Evolutionary conservation across 2,888 invertebrate species (phyloP).

Genomic region (Kryphioiulus occultus): DNA sequence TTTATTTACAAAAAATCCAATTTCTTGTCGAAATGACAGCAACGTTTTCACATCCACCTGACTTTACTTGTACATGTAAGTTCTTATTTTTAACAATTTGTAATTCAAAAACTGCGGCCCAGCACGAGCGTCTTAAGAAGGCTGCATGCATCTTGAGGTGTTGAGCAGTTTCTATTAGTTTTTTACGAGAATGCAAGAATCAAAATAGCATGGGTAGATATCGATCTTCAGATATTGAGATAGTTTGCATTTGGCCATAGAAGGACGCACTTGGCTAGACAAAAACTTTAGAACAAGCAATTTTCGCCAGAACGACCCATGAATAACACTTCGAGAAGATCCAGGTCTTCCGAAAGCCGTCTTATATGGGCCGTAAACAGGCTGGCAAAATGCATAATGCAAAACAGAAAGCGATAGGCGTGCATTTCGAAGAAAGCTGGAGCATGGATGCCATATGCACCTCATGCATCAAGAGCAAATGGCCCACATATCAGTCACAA

Average conservation of each 20-base stretch:
- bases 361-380: neutral
- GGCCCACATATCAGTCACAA: neutral
- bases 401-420: neutral
- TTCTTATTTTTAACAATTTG: neutral
- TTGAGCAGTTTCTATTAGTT: neutral
- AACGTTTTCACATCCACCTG: neutral
- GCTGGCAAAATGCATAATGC: neutral
- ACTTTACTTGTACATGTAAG: neutral
- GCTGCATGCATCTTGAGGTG: neutral
- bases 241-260: neutral
- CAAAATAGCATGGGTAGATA: neutral
- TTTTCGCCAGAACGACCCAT: neutral
- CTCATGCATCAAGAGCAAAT: neutral
- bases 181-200: neutral
- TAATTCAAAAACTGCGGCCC: neutral
- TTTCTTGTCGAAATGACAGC: neutral
- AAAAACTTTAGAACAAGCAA: neutral
- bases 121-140: neutral
- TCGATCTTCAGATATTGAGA: neutral
- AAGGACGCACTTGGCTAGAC: neutral
- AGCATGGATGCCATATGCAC: neutral
- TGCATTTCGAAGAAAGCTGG: neutral
- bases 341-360: neutral
- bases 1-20: neutral
- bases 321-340: neutral